phyloP scores from a whole-genome alignment of 2,888 invertebrate species.

The Lithophane ornitopus region DNA sequence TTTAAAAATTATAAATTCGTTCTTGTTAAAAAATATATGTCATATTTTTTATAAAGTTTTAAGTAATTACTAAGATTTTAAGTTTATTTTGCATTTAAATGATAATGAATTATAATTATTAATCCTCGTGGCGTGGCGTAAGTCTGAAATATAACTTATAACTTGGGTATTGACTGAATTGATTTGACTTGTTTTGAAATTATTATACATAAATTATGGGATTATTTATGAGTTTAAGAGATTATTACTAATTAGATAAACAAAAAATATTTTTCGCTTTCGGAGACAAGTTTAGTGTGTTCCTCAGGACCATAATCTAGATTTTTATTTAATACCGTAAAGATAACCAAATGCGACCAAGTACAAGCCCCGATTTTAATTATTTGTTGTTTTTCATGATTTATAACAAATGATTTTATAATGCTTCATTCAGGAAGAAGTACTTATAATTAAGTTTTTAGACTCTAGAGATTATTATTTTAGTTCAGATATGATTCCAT shows the following conservation, averaged over 20 bases:
- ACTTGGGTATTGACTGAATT: conserved; percentile 12
- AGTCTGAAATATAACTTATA: background rate
- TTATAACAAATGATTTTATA: background rate
- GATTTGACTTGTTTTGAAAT: conserved; percentile 8
- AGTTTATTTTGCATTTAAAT: background rate
- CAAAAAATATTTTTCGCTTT: background rate
- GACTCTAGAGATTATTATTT: background rate
- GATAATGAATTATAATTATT: background rate
- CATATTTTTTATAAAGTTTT: background rate
- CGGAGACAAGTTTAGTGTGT: background rate
- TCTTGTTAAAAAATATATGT: background rate
- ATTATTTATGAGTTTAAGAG: background rate
- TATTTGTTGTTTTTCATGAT: background rate
- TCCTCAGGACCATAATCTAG: background rate
- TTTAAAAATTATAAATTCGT: background rate
- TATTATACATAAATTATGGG: background rate
- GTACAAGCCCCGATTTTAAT: background rate
- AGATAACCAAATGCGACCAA: no score
- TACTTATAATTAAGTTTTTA: background rate
- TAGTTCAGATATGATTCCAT: background rate
- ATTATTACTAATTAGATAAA: background rate
- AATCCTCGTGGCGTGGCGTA: background rate
- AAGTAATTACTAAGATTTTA: background rate
- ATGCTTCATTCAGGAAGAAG: background rate
- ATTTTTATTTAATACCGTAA: background rate